Conservation (phyloP, 1,140 invertebrate genomes). For the Drosophila seguyi region DNA sequence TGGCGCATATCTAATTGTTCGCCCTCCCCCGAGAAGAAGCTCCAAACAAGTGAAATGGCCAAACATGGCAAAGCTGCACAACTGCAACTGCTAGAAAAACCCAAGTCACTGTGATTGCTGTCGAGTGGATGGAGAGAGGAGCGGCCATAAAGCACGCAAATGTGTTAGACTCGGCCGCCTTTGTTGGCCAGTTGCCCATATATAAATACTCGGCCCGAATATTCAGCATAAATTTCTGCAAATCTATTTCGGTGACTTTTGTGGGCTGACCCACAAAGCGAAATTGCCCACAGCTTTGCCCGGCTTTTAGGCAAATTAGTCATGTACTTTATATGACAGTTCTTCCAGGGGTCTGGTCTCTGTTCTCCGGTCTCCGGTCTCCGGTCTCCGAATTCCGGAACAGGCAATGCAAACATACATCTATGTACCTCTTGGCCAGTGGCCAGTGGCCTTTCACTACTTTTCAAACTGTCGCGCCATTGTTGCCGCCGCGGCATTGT, state of each 20-base stretch:
- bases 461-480: constrained; percentile 41
- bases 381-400: background rate
- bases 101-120: constrained; percentile 66
- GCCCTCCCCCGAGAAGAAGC: constrained; percentile 46
- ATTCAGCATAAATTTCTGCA: constrained; percentile 69
- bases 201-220: constrained; percentile 56
- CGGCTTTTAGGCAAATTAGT: constrained; percentile 72
- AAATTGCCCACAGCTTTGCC: constrained; percentile 37
- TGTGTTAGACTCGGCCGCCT: constrained; percentile 66
- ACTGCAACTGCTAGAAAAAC: constrained; percentile 54
- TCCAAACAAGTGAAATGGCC: constrained; percentile 75
- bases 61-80: constrained; percentile 61
- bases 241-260: constrained; percentile 66
- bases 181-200: constrained; percentile 79
- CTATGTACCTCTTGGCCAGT: background rate
- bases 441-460: constrained; percentile 57
- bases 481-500: constrained; percentile 42
- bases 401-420: background rate
- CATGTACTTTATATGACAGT: constrained; percentile 37
- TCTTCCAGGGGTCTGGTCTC: background rate
- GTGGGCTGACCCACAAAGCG: constrained; percentile 44
- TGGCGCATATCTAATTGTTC: constrained; percentile 54
- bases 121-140: constrained; percentile 22
- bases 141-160: constrained; percentile 69
- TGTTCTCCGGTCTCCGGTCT: background rate